Percentiles rank a stretch among this genome's conserved stretches.
phyloP scores from a whole-genome alignment of 2,888 invertebrate species.

The Brenthis ino region DNA sequence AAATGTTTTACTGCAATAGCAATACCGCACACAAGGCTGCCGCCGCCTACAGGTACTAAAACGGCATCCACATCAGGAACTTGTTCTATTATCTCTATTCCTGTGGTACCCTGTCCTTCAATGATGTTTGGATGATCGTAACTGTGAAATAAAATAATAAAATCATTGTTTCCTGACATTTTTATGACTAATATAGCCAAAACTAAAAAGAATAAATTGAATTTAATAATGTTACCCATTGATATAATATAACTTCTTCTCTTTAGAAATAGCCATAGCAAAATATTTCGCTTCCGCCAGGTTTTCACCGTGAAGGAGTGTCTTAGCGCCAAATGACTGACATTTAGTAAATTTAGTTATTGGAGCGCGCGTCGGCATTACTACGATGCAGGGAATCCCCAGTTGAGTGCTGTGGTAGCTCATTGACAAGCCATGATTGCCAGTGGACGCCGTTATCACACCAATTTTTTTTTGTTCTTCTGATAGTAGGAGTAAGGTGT shows the following conservation, averaged over 20 bases:
- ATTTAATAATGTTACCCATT: constrained; percentile 86
- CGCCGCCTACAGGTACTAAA: constrained; percentile 95
- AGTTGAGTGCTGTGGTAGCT: constrained; percentile 88
- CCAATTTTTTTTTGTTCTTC: constrained; percentile 89
- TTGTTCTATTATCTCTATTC: constrained; percentile 96
- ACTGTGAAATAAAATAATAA: constrained; percentile 64
- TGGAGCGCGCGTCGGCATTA: constrained; percentile 94
- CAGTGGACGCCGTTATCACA: constrained; percentile 94
- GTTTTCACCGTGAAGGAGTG: constrained; percentile 89
- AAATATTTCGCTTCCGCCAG: constrained; percentile 89
- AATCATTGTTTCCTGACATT: neutral
- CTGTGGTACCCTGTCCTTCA: constrained; percentile 96
- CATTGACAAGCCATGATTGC: constrained; percentile 93
- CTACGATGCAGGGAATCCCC: constrained; percentile 88
- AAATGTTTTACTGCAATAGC: constrained; percentile 93
- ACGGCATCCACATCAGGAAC: constrained; percentile 93
- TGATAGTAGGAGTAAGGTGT: constrained; percentile 87
- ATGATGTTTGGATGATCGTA: constrained; percentile 96
- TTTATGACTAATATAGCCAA: neutral
- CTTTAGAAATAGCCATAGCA: constrained; percentile 88
- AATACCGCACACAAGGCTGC: constrained; percentile 93
- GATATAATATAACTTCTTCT: constrained; percentile 88
- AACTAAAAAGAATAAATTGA: neutral
- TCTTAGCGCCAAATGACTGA: constrained; percentile 89
- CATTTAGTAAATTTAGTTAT: constrained; percentile 95